phyloP scores from a whole-genome alignment of 1,140 invertebrate species.

The Dinothrombium tinctorium region DNA sequence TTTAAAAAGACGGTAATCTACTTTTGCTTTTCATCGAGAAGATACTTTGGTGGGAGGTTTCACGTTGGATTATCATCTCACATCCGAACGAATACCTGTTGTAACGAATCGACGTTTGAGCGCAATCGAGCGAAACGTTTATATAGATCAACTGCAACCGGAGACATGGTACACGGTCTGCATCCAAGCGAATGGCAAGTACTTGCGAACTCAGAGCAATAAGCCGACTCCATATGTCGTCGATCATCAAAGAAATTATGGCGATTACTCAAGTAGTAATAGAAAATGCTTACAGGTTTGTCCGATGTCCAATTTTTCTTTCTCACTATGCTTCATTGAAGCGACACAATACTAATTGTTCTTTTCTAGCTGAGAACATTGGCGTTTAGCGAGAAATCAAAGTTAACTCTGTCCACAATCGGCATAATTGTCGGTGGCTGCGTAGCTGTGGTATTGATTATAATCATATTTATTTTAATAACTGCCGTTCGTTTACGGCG shows the following conservation, averaged over 20 bases:
- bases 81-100: slow-evolving; percentile 31
- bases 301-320: neutral
- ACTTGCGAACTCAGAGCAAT: slow-evolving; percentile 19
- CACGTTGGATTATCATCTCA: slow-evolving; percentile 53
- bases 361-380: slow-evolving; percentile 8
- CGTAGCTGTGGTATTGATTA: slow-evolving; percentile 57
- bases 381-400: slow-evolving; percentile 12
- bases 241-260: slow-evolving; percentile 8
- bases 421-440: slow-evolving; percentile 59
- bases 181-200: slow-evolving; percentile 50
- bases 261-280: slow-evolving; percentile 10
- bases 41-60: slow-evolving; percentile 58
- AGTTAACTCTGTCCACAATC: slow-evolving; percentile 21
- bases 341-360: neutral
- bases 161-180: slow-evolving; percentile 58
- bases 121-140: slow-evolving; percentile 37
- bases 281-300: slow-evolving; percentile 17
- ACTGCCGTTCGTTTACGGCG: slow-evolving; percentile 64
- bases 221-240: slow-evolving; percentile 15
- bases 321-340: neutral
- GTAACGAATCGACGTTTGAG: slow-evolving; percentile 27
- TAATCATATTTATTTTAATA: slow-evolving; percentile 51
- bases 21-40: too few species aligned
- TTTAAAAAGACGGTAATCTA: too few species aligned
- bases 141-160: slow-evolving; percentile 41